These are phyloP conservation scores for Acronicta leporina DNA, from an alignment of 2,888 invertebrate genomes.

Conservation along the genomic window DNA sequence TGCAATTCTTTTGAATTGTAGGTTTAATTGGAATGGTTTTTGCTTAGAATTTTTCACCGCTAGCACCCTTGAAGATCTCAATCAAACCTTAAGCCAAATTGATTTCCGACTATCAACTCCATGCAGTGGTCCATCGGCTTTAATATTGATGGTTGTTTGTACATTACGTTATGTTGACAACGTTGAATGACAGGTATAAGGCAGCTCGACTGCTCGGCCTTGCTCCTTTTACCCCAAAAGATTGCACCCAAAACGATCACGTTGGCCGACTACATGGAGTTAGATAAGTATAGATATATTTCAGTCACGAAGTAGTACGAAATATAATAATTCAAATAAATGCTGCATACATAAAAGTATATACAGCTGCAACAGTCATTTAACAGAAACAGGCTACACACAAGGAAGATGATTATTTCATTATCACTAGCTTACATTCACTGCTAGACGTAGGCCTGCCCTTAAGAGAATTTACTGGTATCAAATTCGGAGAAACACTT, in stretches of 20 bases:
- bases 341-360: too few species aligned
- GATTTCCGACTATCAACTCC: constrained; percentile 24
- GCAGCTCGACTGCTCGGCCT: constrained; percentile 1
- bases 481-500: constrained; percentile 19
- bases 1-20: constrained; percentile 32
- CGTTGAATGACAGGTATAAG: background rate
- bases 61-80: constrained; percentile 28
- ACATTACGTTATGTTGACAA: background rate
- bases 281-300: constrained; percentile 17
- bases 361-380: too few species aligned
- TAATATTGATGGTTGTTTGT: constrained; percentile 8
- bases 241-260: background rate
- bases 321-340: constrained; percentile 16
- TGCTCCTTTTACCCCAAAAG: background rate
- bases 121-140: constrained; percentile 22
- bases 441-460: too few species aligned
- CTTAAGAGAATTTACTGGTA: too few species aligned
- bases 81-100: constrained; percentile 37
- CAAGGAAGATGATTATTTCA: too few species aligned
- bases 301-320: constrained; percentile 23
- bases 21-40: constrained; percentile 4
- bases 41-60: constrained; percentile 10
- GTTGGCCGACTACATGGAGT: constrained; percentile 19
- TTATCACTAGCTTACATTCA: too few species aligned
- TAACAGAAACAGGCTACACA: too few species aligned